Conservation (phyloP, 1,140 invertebrate species). For the Euura lappo region DNA sequence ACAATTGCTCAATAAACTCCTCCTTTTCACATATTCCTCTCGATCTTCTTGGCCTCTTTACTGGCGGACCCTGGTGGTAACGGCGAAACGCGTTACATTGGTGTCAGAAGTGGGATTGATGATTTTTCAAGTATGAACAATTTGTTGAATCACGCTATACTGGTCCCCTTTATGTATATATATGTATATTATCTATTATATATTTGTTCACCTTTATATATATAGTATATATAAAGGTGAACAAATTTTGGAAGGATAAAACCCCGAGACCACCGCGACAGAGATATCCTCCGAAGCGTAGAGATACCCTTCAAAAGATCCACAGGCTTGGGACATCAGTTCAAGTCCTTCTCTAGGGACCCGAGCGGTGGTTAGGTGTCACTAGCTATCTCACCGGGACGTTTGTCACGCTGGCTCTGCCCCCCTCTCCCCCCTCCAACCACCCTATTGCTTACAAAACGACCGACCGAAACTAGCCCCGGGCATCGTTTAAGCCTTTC, state of each 20-base stretch:
- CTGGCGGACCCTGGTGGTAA: too few relatives aligned
- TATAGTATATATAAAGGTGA: neutral
- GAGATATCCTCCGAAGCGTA: neutral
- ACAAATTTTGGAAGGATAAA: neutral
- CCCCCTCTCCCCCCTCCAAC: neutral
- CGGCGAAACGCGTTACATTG: too few relatives aligned
- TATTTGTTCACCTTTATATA: too few relatives aligned
- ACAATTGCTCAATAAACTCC: too few relatives aligned
- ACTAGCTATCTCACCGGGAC: slow-evolving; percentile 6
- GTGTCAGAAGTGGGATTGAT: too few relatives aligned
- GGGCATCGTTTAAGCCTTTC: slow-evolving; percentile 4
- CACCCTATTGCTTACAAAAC: neutral
- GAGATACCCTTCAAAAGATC: slow-evolving; percentile 7
- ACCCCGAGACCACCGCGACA: neutral
- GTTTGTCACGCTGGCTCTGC: neutral
- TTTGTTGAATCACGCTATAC: too few relatives aligned
- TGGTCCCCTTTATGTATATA: too few relatives aligned
- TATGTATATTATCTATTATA: too few relatives aligned
- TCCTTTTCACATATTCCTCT: too few relatives aligned
- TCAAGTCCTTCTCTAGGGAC: slow-evolving; percentile 6
- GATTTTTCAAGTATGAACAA: too few relatives aligned
- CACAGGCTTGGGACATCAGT: neutral
- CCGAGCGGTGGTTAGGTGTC: neutral
- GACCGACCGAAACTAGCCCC: neutral
- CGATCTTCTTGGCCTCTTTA: too few relatives aligned